A percentile compares a stretch with the other conserved stretches of the same genome.
phyloP scores from a whole-genome alignment of 2,797 vertebrate genomes.

The Petrocephalus schoutedeni region DNA sequence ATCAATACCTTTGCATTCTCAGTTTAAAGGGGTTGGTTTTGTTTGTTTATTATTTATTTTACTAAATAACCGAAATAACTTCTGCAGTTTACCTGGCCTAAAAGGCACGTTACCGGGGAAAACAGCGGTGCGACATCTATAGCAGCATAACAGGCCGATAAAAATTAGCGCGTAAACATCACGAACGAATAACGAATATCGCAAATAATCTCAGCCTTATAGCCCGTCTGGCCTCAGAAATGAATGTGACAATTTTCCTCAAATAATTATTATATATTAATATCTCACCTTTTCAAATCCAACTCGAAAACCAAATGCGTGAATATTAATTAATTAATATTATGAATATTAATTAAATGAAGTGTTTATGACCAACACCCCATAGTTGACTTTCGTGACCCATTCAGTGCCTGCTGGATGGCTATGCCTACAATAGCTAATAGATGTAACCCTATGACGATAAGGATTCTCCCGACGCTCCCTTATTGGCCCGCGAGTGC shows the following conservation, averaged over 20 bases:
- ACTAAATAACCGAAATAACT: not conserved
- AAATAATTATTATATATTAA: not conserved
- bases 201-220: not conserved
- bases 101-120: not conserved
- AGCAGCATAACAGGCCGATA: not conserved
- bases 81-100: not conserved
- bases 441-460: not conserved
- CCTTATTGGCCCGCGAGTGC: not conserved
- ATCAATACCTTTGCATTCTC: not conserved
- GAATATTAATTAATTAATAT: not conserved
- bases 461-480: not conserved
- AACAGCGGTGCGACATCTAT: not conserved
- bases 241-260: not conserved
- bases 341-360: not conserved
- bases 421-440: not conserved
- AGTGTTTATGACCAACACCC: not conserved
- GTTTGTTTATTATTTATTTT: not conserved
- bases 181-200: no score
- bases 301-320: not conserved
- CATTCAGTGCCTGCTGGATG: not conserved
- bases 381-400: not conserved
- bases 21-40: not conserved
- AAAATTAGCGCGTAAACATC: not conserved
- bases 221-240: not conserved
- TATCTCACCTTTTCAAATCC: not conserved